A percentile compares a stretch with the other conserved stretches of the same genome.
Evolutionary conservation across 1,140 invertebrate genomes (phyloP).

Genomic region (Choristoneura fumiferana): DNA sequence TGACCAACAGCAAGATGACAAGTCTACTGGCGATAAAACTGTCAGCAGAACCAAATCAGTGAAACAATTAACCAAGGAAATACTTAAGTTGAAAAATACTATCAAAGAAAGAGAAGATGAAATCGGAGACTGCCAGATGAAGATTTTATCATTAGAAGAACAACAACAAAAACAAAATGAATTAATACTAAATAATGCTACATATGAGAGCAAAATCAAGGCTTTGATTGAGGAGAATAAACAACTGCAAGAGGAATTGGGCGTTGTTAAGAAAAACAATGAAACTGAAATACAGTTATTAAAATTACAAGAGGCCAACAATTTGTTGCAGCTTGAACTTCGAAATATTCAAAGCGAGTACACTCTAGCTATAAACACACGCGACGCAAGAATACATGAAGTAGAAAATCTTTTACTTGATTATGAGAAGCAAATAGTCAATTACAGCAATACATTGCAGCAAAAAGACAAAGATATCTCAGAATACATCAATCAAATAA

Average conservation of each 20-base stretch:
- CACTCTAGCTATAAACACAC: conserved; percentile 37
- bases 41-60: conserved; percentile 59
- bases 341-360: conserved; percentile 64
- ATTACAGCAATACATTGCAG: conserved; percentile 59
- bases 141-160: conserved; percentile 71
- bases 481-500: conserved; percentile 75
- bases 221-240: conserved; percentile 56
- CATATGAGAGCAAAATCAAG: conserved; percentile 55
- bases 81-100: conserved; percentile 69
- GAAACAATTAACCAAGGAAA: conserved; percentile 76
- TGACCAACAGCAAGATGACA: conserved; percentile 57
- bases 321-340: conserved; percentile 54
- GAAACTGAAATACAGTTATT: conserved; percentile 42
- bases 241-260: conserved; percentile 61
- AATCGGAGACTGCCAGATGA: conserved; percentile 75
- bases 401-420: conserved; percentile 60
- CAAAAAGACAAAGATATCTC: conserved; percentile 73
- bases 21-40: conserved; percentile 52
- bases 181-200: conserved; percentile 42
- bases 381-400: conserved; percentile 61
- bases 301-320: conserved; percentile 41
- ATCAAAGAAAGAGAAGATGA: conserved; percentile 79
- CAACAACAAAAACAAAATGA: conserved; percentile 68
- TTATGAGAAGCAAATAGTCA: conserved; percentile 66
- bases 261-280: conserved; percentile 48